These are phyloP conservation scores for Gymnocheta viridis DNA, from an alignment of 2,888 invertebrate genomes.

Conservation along the genomic window DNA sequence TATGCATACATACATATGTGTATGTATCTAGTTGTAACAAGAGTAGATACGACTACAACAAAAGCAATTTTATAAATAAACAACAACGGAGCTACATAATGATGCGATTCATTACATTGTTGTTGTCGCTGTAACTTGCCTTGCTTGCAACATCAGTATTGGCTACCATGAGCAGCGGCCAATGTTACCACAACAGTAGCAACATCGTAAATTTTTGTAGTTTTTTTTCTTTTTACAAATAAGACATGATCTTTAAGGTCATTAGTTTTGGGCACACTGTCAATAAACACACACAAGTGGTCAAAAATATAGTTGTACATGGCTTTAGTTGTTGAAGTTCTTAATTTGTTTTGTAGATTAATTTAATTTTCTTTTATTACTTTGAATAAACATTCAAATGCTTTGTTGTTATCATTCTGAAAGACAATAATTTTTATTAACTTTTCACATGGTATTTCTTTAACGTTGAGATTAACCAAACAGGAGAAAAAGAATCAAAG, in stretches of 20 bases:
- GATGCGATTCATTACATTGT: constrained; percentile 75
- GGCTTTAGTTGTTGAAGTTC: neutral
- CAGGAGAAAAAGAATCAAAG: no score
- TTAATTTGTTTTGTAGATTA: neutral
- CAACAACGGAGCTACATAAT: constrained; percentile 71
- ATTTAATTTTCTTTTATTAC: neutral
- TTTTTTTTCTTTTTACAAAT: constrained; percentile 41
- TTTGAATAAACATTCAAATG: no score
- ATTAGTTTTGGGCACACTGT: constrained; percentile 57
- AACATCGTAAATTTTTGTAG: constrained; percentile 22
- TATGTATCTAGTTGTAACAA: constrained; percentile 9
- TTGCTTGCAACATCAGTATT: constrained; percentile 45
- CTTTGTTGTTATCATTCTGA: no score
- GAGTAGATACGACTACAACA: constrained; percentile 32
- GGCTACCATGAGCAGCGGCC: constrained; percentile 23
- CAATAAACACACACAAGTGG: neutral
- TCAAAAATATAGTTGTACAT: neutral
- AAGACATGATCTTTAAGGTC: constrained; percentile 69
- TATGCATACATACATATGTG: neutral
- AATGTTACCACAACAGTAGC: constrained; percentile 20
- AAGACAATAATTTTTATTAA: no score
- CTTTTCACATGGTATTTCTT: no score
- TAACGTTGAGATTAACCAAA: no score
- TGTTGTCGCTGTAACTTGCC: constrained; percentile 52
- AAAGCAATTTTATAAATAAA: constrained; percentile 20